Percentiles rank a stretch among this genome's conserved stretches.
Evolutionary conservation across 2,113 vertebrate genomes (phyloP).

Genomic region (Sclerurus mexicanus): DNA sequence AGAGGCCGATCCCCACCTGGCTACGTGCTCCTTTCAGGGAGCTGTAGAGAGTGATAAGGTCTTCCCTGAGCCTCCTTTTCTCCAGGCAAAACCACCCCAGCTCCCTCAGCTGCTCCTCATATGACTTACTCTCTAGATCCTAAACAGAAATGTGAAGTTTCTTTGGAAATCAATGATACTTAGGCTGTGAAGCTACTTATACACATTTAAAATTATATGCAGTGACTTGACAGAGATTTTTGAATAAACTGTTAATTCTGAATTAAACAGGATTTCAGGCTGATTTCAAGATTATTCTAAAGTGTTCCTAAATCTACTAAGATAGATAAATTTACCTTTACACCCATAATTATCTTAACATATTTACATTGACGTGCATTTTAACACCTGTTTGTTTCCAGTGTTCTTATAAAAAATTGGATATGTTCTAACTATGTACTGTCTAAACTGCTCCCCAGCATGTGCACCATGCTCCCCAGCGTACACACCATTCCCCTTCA

Average conservation of each 20-base stretch:
- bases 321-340: background rate
- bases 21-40: background rate
- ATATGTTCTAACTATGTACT: background rate
- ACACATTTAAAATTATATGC: background rate
- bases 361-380: background rate
- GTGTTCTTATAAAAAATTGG: background rate
- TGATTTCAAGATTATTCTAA: background rate
- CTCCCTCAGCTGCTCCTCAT: background rate
- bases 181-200: background rate
- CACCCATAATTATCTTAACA: background rate
- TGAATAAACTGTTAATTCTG: background rate
- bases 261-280: background rate
- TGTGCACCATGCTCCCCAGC: rapidly evolving
- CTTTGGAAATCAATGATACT: background rate
- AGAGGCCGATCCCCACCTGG: background rate
- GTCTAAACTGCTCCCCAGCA: background rate
- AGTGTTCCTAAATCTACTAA: background rate
- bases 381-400: background rate
- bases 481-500: background rate
- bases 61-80: background rate
- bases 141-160: background rate
- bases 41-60: background rate
- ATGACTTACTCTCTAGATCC: background rate
- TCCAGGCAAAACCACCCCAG: background rate
- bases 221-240: background rate